These are phyloP conservation scores for Sarcoramphus papa DNA, from an alignment of 2,797 vertebrate species.

Conservation along the genomic window DNA sequence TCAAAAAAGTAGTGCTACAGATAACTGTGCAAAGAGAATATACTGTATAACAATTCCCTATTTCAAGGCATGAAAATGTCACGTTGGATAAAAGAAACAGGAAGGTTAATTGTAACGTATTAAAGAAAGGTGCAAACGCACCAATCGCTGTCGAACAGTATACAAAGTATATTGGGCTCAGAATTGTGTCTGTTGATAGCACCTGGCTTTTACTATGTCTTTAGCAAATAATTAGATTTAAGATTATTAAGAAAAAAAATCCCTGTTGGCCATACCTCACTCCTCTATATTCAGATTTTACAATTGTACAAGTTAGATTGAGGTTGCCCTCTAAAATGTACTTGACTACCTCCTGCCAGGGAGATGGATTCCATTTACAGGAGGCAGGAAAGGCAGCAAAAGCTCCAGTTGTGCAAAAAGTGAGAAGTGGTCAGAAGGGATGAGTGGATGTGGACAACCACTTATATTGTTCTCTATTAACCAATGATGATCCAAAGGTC, in stretches of 20 bases:
- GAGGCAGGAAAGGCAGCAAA: constrained; percentile 90
- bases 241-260: constrained; percentile 83
- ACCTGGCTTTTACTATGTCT: constrained; percentile 82
- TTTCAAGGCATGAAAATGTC: constrained; percentile 82
- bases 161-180: constrained; percentile 80
- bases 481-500: constrained; percentile 96
- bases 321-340: constrained; percentile 77
- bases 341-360: constrained; percentile 94
- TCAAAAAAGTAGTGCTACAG: constrained; percentile 89
- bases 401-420: constrained; percentile 98
- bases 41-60: constrained; percentile 75
- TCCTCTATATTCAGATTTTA: constrained; percentile 87
- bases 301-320: constrained; percentile 74
- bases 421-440: constrained; percentile 99
- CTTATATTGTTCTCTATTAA: constrained; percentile 96
- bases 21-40: constrained; percentile 84
- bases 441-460: constrained; percentile 95
- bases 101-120: constrained; percentile 75
- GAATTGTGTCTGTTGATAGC: constrained; percentile 80
- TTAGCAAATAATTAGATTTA: constrained; percentile 79
- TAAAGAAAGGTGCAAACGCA: constrained; percentile 75
- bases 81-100: constrained; percentile 77
- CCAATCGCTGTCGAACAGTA: constrained; percentile 74
- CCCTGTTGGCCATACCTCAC: constrained; percentile 91
- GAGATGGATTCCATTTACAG: constrained; percentile 94